phyloP scores from a whole-genome alignment of 1,140 invertebrate species.

The Heliothis virescens region DNA sequence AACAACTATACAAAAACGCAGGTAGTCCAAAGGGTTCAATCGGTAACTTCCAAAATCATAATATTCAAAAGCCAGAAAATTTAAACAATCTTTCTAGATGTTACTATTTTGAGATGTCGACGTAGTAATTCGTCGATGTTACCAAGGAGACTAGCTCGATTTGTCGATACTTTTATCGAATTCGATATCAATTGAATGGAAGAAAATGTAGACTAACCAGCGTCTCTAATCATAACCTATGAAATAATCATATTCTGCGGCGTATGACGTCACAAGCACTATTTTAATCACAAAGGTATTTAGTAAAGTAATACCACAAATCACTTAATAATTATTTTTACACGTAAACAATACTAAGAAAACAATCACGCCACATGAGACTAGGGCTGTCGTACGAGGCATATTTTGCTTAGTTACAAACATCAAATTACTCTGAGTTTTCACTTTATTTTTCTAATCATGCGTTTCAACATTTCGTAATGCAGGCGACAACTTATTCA shows the following conservation, averaged over 20 bases:
- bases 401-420: background rate
- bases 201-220: background rate
- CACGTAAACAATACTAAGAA: constrained; percentile 8
- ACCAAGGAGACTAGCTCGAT: background rate
- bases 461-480: background rate
- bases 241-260: no score
- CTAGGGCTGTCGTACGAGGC: background rate
- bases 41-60: no score
- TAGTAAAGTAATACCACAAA: background rate
- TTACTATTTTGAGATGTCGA: background rate
- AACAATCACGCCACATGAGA: constrained; percentile 8
- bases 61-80: no score
- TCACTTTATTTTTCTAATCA: background rate
- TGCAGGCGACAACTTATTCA: background rate
- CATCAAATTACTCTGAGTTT: background rate
- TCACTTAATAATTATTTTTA: background rate
- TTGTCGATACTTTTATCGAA: background rate
- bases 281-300: background rate
- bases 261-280: background rate
- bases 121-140: background rate
- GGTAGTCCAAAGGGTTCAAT: background rate
- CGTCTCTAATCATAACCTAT: background rate
- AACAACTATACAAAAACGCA: background rate
- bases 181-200: background rate
- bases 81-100: background rate